phyloP scores from a whole-genome alignment of 2,113 vertebrate species.

The Monarcha castaneiventris region DNA sequence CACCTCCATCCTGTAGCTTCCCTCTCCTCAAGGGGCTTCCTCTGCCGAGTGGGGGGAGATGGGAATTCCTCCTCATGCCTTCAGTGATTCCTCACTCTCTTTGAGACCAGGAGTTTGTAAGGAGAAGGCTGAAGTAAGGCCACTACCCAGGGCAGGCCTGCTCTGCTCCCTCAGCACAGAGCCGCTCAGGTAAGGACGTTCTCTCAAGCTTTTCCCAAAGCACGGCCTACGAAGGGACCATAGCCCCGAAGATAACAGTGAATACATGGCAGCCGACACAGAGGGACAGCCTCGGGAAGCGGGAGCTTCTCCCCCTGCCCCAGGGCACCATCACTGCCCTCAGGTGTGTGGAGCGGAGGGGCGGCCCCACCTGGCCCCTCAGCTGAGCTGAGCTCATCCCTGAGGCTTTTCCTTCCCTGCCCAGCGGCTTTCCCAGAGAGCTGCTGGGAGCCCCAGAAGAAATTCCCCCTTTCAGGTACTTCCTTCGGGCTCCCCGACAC shows the following conservation, averaged over 20 bases:
- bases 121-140: neutral
- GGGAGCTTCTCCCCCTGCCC: fast-evolving
- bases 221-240: fast-evolving
- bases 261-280: fast-evolving
- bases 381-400: fast-evolving
- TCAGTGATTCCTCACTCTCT: neutral
- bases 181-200: neutral
- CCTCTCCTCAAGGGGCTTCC: neutral
- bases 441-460: neutral
- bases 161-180: fast-evolving
- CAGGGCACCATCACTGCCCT: neutral
- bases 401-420: fast-evolving
- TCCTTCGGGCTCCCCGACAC: fast-evolving
- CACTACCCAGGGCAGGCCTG: fast-evolving
- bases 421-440: fast-evolving
- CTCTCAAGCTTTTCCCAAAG: too few relatives aligned
- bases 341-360: fast-evolving
- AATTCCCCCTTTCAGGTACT: fast-evolving
- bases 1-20: neutral
- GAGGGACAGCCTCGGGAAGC: neutral
- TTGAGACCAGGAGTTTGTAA: too few relatives aligned
- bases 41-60: fast-evolving
- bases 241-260: fast-evolving
- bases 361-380: fast-evolving
- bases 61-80: neutral